phyloP scores from a whole-genome alignment of 2,888 invertebrate genomes.

The Lacanobia wlatinum region DNA sequence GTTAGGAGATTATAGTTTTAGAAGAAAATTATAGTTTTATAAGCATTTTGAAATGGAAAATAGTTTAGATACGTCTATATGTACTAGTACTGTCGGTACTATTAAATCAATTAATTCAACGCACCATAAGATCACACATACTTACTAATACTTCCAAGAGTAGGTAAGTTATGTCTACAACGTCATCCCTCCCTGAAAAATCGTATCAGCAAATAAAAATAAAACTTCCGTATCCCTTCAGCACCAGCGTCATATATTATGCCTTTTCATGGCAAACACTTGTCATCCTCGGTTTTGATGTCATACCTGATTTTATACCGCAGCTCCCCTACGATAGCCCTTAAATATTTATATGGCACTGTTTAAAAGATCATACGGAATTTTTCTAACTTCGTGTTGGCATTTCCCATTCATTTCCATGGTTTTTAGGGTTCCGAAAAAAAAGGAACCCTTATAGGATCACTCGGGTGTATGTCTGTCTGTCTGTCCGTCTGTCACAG shows the following conservation, averaged over 20 bases:
- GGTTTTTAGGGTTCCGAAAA: too few relatives aligned
- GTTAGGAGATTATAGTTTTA: slow-evolving; percentile 30
- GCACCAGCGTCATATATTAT: slow-evolving; percentile 32
- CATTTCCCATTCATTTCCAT: slow-evolving; percentile 35
- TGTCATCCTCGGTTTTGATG: slow-evolving; percentile 36
- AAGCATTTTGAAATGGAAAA: neutral
- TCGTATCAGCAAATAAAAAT: neutral
- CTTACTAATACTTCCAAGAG: neutral
- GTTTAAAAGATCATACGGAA: slow-evolving; percentile 32
- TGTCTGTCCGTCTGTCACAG: too few relatives aligned
- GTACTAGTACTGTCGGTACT: too few relatives aligned
- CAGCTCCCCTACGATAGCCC: neutral
- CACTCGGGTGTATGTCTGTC: too few relatives aligned
- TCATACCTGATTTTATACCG: slow-evolving; percentile 29
- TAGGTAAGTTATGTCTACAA: neutral
- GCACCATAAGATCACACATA: neutral
- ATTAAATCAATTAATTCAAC: neutral
- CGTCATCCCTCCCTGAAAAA: neutral
- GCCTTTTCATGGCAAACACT: slow-evolving; percentile 23
- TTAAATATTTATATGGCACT: slow-evolving; percentile 38
- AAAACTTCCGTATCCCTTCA: slow-evolving; percentile 13
- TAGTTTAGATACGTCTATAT: too few relatives aligned
- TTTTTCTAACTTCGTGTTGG: neutral
- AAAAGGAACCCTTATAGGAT: too few relatives aligned
- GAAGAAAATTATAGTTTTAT: neutral